These are phyloP conservation scores for Apodemus agrarius DNA, from an alignment of 2,797 vertebrate genomes.

Conservation along the genomic window DNA sequence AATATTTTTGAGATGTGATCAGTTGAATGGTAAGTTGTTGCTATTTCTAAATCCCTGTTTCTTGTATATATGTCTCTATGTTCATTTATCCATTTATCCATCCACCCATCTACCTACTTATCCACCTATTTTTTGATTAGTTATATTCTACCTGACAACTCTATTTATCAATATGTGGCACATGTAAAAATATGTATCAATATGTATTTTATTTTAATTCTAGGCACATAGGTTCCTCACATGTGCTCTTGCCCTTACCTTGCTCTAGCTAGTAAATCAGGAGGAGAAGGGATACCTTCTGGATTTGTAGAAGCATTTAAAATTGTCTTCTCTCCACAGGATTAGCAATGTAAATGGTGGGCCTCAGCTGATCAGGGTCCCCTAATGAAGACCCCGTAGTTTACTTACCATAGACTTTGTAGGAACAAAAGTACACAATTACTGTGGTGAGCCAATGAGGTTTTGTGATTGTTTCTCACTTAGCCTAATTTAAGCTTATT, in stretches of 20 bases:
- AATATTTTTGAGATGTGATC: background rate
- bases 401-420: background rate
- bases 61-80: background rate
- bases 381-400: background rate
- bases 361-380: background rate
- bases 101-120: background rate
- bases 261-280: background rate
- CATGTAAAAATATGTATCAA: background rate
- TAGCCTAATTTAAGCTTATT: background rate
- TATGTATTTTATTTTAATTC: background rate
- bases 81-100: background rate
- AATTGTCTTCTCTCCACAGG: background rate
- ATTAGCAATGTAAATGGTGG: background rate
- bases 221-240: background rate
- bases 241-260: no score
- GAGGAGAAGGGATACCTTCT: background rate
- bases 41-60: background rate
- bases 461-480: background rate
- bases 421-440: background rate
- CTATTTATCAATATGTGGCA: background rate
- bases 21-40: background rate
- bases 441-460: background rate
- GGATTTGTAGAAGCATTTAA: background rate
- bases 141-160: background rate
- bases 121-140: background rate